Conservation (phyloP, 2,113 vertebrate genomes). For the Sakesphorus luctuosus region DNA sequence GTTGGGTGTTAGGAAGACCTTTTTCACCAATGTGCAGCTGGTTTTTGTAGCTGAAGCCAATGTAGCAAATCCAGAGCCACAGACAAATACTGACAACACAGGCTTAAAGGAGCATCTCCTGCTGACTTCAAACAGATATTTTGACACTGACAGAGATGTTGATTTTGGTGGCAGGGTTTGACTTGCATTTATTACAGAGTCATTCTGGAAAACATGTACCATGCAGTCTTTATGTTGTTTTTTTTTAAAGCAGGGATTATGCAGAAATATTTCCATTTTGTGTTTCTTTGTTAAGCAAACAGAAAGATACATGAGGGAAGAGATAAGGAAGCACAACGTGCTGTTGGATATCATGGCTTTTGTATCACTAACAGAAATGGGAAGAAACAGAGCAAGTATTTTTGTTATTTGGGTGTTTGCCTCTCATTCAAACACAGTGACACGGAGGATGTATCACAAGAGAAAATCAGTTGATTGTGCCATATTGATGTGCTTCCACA, state of each 20-base stretch:
- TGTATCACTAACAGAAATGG: not conserved
- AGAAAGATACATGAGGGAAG: not conserved
- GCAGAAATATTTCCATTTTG: not conserved
- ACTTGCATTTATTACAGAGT: not conserved
- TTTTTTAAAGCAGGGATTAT: not conserved
- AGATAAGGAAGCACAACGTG: not conserved
- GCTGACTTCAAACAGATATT: not conserved
- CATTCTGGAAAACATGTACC: not conserved
- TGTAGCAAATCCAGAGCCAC: not conserved
- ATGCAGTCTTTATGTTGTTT: not conserved
- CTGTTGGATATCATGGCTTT: not conserved
- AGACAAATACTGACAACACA: not conserved
- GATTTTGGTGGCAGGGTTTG: not conserved
- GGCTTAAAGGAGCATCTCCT: not conserved
- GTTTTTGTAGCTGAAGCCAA: not conserved
- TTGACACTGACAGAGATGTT: not conserved
- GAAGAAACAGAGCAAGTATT: not conserved
- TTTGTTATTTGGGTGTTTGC: not conserved
- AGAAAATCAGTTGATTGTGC: not conserved
- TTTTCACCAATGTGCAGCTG: not conserved
- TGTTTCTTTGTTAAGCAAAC: not conserved
- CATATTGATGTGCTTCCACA: not conserved
- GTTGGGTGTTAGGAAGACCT: fast-evolving
- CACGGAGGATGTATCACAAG: not conserved
- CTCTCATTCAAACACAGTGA: not conserved